Base-by-base conservation (phyloP, 2,797 vertebrate species). In the Aphelocoma californica region DNA sequence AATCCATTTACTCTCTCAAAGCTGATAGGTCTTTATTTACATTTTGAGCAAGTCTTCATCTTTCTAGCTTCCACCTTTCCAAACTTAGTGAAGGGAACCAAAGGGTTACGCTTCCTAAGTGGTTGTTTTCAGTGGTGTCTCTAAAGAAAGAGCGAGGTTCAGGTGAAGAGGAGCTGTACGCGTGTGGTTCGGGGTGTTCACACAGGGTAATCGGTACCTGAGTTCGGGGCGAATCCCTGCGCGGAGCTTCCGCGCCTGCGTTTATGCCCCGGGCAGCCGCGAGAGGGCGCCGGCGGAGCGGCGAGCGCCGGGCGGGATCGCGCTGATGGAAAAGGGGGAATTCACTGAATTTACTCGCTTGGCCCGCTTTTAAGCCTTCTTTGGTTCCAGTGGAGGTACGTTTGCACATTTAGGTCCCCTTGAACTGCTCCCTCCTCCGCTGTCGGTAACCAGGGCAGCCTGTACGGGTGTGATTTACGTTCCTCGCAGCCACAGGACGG, bases 141-240 rank as follows among this genome's bases (percentile, higher is more conserved):
- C 24, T 53, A 19, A 29, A 48, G 32, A 31, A 36, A 5, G 26
- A 65, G 14, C 7, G 13, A 10, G 9, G 2, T 34, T 31, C 26
- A 3, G 8, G 42, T 10, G 4, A 40, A n/a, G 40, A 1, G 8
- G 32, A 12, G 26, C 3, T 4, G 5, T 1, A 3, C 1, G 0
- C 7, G 18, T 26, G 2, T 4, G 12, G 4, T 14, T 28, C 2
- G 10, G 5, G 3, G 3, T 6, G 42, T 17, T 42, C 17, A 2
- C 14, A 5, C 9, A 0, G 9, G 28, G 10, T 4, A 5, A 7
- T 15, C 21, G 61, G 15, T 15, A 2, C 1, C 18, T 8, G 28
- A 4, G 18, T 18, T 32, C 2, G 0, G 6, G 1, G 42, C 14
- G 4, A 53, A 18, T 3, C 5, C 28, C 2, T 0, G 5, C 0